phyloP scores from a whole-genome alignment of 2,113 vertebrate genomes.

The Camelus bactrianus region DNA sequence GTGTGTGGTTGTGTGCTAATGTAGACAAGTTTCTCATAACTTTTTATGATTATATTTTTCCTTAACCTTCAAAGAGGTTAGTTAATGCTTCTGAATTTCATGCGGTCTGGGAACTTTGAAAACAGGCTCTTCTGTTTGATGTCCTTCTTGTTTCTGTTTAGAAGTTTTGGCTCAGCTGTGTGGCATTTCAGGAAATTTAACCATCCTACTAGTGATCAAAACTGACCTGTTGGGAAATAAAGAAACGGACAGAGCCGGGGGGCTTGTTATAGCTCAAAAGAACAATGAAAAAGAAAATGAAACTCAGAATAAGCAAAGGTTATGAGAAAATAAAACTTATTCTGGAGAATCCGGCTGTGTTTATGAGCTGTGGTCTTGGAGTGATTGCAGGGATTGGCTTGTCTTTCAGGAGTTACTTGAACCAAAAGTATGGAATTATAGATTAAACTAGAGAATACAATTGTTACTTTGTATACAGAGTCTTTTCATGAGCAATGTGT shows the following conservation, averaged over 20 bases:
- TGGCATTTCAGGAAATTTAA: conserved; percentile 51
- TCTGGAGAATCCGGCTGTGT: background rate
- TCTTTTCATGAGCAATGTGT: background rate
- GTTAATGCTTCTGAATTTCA: conserved; percentile 5
- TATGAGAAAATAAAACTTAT: conserved; percentile 15
- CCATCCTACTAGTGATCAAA: background rate
- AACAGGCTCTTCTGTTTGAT: background rate
- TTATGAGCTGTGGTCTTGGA: background rate
- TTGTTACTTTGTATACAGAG: background rate
- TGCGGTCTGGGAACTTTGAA: background rate
- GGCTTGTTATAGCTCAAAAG: background rate
- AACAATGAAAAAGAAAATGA: conserved; percentile 61
- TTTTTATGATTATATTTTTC: conserved; percentile 12
- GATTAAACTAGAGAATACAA: conserved; percentile 6
- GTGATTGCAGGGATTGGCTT: background rate
- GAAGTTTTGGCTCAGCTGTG: background rate
- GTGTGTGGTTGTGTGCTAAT: background rate
- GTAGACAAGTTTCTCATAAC: background rate
- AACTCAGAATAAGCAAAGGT: conserved; percentile 46
- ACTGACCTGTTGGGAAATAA: conserved; percentile 40
- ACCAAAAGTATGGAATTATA: background rate
- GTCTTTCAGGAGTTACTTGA: background rate
- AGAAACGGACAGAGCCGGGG: conserved; percentile 4
- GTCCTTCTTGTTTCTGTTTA: conserved; percentile 14
- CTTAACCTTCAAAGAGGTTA: background rate